Evolutionary conservation across 2,113 vertebrate species (phyloP), one percentile per base, ranked within the genome.

Genomic region (Brachyistius frenatus): DNA sequence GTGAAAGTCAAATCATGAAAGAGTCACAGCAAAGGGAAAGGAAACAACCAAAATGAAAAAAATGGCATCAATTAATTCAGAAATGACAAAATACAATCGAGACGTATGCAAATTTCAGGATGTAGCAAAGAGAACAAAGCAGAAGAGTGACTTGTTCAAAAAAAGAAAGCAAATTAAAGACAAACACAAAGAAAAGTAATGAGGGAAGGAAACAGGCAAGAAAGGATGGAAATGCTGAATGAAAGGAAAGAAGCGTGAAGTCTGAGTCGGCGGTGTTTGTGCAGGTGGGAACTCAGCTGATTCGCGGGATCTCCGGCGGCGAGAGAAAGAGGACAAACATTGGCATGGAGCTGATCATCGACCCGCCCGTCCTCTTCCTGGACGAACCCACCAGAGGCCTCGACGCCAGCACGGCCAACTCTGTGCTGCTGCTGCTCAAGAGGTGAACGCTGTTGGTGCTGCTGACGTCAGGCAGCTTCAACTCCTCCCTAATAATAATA

Each of bases 301-400:
- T 88, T 49, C 96, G 97, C 0, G 97, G 98, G 0, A 93, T 99
- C 56, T 99, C 97, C 0, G 96, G 97, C 23, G 98, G 97, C 2
- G 97, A 99, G 85, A 92, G 97, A 44, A 99, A 99, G 91, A 95
- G 96, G 87, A 99, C 97, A 7, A 98, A 91, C 79, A 99, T 99
- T 47, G 98, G 96, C 11, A 98, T 98, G 97, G 98, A 99, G 89
- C 92, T 99, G 36, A 97, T 99, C 88, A 97, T 93, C 0, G 94
- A 99, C 77, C 97, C 98, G 2, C 65, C 95, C 0, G 93, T 99
- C 67, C 92, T 99, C 44, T 99, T 99, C 87, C 89, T 99, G 91
- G 98, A 99, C 62, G 98, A 99, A 47, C 98, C 98, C 44, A 99
- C 98, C 0, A 98, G 96, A 0, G 97, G 97, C 1, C 90, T 99